Evolutionary conservation across 2,888 invertebrate genomes (phyloP).

Genomic region (Drosophila vallismaia): DNA sequence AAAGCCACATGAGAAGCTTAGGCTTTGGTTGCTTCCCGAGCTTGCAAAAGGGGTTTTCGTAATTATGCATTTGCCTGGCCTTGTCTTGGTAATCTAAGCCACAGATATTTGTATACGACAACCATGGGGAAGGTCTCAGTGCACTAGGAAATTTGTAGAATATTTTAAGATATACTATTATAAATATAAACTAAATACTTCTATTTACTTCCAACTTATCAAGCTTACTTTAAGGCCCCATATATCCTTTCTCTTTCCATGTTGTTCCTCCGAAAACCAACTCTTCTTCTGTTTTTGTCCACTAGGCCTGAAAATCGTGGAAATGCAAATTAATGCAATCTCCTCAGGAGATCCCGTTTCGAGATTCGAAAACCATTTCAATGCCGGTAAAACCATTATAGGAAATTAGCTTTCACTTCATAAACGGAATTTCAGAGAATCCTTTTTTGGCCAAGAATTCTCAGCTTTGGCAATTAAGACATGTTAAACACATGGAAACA

Average conservation of each 20-base stretch:
- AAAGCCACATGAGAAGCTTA: background rate
- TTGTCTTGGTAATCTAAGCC: too few relatives aligned
- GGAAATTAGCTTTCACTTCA: slow-evolving; percentile 28
- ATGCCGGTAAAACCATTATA: slow-evolving; percentile 11
- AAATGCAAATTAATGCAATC: slow-evolving; percentile 7
- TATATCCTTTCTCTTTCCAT: too few relatives aligned
- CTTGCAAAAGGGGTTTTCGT: background rate
- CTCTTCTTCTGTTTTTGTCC: slow-evolving; percentile 1
- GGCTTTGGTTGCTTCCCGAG: background rate
- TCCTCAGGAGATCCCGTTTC: slow-evolving; percentile 9
- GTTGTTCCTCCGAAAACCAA: too few relatives aligned
- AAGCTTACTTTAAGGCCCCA: too few relatives aligned
- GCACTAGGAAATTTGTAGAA: too few relatives aligned
- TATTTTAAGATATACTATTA: too few relatives aligned
- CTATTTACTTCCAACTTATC: too few relatives aligned
- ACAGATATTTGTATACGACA: too few relatives aligned
- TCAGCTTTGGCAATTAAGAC: slow-evolving; percentile 34
- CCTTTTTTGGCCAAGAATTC: slow-evolving; percentile 20
- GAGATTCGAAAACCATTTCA: slow-evolving; percentile 8
- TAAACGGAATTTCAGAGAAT: slow-evolving; percentile 20
- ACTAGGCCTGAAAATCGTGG: background rate
- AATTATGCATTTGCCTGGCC: slow-evolving; percentile 2
- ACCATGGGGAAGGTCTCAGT: too few relatives aligned
- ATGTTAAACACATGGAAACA: slow-evolving; percentile 14
- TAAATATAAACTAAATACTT: too few relatives aligned